phyloP scores from a whole-genome alignment of 2,888 invertebrate genomes.

The Netelia melanura region DNA sequence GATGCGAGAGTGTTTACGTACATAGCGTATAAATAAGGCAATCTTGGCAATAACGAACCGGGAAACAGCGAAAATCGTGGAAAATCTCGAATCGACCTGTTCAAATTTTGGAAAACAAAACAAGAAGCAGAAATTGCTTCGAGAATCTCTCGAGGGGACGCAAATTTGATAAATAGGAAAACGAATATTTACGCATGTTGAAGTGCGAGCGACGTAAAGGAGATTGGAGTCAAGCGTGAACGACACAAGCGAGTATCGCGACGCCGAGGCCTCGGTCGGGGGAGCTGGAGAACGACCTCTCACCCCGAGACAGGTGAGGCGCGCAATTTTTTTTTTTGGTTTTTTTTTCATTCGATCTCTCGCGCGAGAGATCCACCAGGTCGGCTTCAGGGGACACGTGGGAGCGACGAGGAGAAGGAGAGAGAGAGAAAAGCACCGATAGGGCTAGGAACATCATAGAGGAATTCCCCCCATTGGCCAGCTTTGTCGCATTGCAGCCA shows the following conservation, averaged over 20 bases:
- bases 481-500: conserved; percentile 77
- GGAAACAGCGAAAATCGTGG: too few relatives aligned
- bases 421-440: conserved; percentile 69
- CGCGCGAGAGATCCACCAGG: conserved; percentile 71
- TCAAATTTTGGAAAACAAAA: too few relatives aligned
- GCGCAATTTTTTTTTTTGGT: conserved; percentile 73
- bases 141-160: too few relatives aligned
- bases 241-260: conserved; percentile 55
- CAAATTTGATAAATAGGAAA: too few relatives aligned
- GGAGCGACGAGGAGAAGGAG: conserved; percentile 41
- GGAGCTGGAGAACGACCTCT: conserved; percentile 77
- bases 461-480: conserved; percentile 77
- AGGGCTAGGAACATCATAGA: conserved; percentile 62
- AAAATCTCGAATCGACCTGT: too few relatives aligned
- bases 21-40: not conserved
- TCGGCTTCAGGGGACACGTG: conserved; percentile 72
- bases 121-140: too few relatives aligned
- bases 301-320: conserved; percentile 80
- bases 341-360: conserved; percentile 68
- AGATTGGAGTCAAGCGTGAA: conserved; percentile 35
- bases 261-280: conserved; percentile 63
- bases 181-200: not conserved
- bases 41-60: not conserved
- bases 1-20: not conserved
- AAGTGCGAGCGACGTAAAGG: conserved; percentile 18